Conservation (phyloP, 2,113 vertebrate genomes). For the Aegotheles bennettii region DNA sequence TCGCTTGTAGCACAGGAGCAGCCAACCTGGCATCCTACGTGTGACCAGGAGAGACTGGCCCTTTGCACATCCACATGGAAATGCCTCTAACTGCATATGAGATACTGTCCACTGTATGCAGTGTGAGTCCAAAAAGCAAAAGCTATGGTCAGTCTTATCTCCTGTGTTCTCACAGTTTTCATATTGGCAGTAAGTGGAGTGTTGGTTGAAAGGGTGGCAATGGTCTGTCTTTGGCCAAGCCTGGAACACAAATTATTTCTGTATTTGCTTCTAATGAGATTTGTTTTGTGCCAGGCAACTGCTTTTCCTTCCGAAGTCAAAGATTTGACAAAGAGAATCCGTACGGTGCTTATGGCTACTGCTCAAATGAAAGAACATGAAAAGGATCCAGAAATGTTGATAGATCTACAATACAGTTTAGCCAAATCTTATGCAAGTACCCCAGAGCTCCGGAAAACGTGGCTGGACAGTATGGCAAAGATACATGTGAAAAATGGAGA, state of each 20-base stretch:
- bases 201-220: neutral
- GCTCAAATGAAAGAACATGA: constrained; percentile 98
- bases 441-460: constrained; percentile 92
- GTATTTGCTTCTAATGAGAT: neutral
- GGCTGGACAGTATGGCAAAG: constrained; percentile 97
- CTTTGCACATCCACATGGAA: neutral
- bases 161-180: fast-evolving
- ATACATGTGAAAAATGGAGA: constrained; percentile 94
- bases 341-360: constrained; percentile 96
- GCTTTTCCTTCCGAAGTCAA: constrained; percentile 94
- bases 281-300: constrained; percentile 77
- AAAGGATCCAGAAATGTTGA: constrained; percentile 93
- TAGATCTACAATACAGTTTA: constrained; percentile 96
- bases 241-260: neutral
- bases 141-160: neutral
- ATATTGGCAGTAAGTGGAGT: neutral
- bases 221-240: neutral
- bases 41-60: neutral
- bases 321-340: constrained; percentile 93
- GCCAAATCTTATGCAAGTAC: constrained; percentile 97
- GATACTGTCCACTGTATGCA: neutral
- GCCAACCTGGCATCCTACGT: neutral
- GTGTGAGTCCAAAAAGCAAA: neutral
- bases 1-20: fast-evolving
- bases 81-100: neutral